phyloP scores from a whole-genome alignment of 2,888 invertebrate species.

The Spodoptera picta region DNA sequence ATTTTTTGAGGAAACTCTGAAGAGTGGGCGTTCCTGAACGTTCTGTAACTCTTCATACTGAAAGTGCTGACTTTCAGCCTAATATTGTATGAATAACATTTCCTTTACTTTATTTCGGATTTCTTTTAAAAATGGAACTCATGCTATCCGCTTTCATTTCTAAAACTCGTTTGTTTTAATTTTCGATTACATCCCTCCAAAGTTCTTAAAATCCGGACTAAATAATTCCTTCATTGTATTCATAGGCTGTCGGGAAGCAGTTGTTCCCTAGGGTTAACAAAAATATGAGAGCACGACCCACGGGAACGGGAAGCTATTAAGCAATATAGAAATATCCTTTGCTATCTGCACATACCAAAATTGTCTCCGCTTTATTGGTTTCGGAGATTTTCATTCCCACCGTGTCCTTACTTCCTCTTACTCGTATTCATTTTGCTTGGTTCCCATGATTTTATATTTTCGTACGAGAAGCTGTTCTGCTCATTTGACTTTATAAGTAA shows the following conservation, averaged over 20 bases:
- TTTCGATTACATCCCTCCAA: conserved; percentile 5
- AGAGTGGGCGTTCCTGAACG: too few species aligned
- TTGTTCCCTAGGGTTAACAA: conserved; percentile 8
- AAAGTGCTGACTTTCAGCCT: too few species aligned
- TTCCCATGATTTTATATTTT: conserved; percentile 36
- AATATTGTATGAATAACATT: too few species aligned
- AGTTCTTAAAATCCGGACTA: neutral
- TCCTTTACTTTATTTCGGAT: too few species aligned
- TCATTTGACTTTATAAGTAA: conserved; percentile 5
- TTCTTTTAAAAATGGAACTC: too few species aligned
- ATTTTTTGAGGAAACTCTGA: too few species aligned
- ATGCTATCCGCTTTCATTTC: conserved; percentile 17
- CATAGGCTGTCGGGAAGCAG: conserved; percentile 8
- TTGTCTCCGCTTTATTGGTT: conserved; percentile 35
- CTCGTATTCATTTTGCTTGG: conserved; percentile 22
- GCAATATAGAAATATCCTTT: conserved; percentile 31
- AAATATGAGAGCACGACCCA: conserved; percentile 15
- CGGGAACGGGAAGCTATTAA: conserved; percentile 29
- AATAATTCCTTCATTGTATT: conserved; percentile 8
- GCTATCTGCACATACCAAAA: conserved; percentile 26
- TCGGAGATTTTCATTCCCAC: conserved; percentile 24
- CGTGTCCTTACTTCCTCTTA: conserved; percentile 28
- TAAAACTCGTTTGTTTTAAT: conserved; percentile 14
- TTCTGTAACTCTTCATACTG: too few species aligned
- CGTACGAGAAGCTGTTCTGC: conserved; percentile 3